Base-by-base conservation (phyloP, 2,113 vertebrate species). In the Halcyon senegalensis region DNA sequence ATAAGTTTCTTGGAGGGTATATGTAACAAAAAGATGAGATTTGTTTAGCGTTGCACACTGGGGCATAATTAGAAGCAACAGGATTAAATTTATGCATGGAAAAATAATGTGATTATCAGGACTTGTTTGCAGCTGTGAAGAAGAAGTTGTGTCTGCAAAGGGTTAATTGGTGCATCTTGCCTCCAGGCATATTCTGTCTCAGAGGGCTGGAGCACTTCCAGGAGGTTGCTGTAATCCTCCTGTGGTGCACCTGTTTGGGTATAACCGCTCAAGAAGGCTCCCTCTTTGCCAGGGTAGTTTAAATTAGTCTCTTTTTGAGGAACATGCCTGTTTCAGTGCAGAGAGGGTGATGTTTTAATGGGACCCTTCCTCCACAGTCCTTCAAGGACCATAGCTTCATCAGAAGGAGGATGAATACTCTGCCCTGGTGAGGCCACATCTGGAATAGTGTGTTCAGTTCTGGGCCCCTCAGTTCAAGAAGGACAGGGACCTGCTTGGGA, bases 11-110 rank as follows among this genome's bases (percentile, higher is more conserved):
- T 93, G 86, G 79, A 97, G 88, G 92, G 72, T 89, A 64, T 33
- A 43, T 55, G 55, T 62, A 79, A 79, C 86, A 92, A 90, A 95
- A 90, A 68, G 91, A 92, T 53, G 69, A 73, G 85, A 90, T 96
- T 97, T 95, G 60, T 96, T 95, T 95, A 92, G 83, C 2, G 1
- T 68, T 93, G 86, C 48, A 81, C 80, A n/a, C 51, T 86, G 60
- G 56, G 77, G 68, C 58, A 76, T 92, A 94, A 96, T 95, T 96
- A 95, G 69, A 77, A 74, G n/a, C 93, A 94, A 94, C 68, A 90
- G 76, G 88, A 95, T 94, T 90, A 87, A 76, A 91, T 55, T 66
- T 92, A 76, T 84, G 73, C 66, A 59, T 69, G 50, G 74, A 56
- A 89, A 90, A 89, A 84, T 82, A 95, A 94, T 91, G 73, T 85